Conservation (phyloP, 2,797 vertebrate species). For the Etheostoma perlongum region DNA sequence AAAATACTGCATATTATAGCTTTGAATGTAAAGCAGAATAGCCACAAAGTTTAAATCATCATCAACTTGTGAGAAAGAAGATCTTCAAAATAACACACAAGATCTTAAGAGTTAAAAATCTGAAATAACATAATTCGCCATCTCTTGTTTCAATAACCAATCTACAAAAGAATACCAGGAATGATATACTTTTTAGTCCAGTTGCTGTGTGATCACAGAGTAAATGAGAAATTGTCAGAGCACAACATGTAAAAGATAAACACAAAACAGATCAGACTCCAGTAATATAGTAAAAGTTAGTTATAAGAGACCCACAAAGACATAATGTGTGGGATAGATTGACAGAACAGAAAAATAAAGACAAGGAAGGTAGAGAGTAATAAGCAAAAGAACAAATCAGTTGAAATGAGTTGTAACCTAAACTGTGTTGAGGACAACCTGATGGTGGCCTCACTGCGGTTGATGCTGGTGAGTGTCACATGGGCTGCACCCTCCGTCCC, state of each 20-base stretch:
- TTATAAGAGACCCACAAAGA: neutral
- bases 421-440: constrained; percentile 18
- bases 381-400: neutral
- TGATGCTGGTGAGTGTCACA: constrained; percentile 70
- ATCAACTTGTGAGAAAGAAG: neutral
- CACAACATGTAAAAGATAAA: neutral
- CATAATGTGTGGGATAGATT: neutral
- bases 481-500: constrained; percentile 34
- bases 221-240: neutral
- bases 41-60: neutral
- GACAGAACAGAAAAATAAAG: neutral
- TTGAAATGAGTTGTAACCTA: constrained; percentile 7
- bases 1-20: too few relatives aligned
- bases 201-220: neutral
- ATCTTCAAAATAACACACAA: neutral
- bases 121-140: neutral
- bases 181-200: neutral
- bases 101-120: neutral
- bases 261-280: neutral
- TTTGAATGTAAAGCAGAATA: neutral
- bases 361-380: neutral
- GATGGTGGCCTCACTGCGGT: constrained; percentile 40
- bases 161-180: neutral
- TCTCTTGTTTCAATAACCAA: neutral
- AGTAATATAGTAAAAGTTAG: neutral